Conservation (phyloP, 1,140 invertebrate genomes). For the Diorhabda sublineata region DNA sequence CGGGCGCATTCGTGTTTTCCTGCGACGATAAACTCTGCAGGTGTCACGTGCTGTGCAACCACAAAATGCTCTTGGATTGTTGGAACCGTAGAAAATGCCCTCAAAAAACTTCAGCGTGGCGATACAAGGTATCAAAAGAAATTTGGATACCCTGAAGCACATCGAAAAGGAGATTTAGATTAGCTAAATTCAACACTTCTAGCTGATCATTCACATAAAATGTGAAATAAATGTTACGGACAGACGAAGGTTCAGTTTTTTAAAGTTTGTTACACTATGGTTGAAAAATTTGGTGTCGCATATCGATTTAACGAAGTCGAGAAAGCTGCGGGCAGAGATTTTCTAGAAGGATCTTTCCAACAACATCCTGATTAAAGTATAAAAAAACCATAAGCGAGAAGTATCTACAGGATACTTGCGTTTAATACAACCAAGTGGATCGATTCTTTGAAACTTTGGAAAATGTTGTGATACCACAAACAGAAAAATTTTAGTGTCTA, state of each 20-base stretch:
- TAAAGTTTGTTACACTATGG: conserved; percentile 4
- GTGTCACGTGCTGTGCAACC: too few relatives aligned
- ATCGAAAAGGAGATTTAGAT: conserved; percentile 3
- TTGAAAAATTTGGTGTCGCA: conserved; percentile 9
- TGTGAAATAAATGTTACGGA: background rate
- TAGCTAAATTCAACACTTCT: conserved; percentile 3
- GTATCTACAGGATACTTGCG: conserved; percentile 38
- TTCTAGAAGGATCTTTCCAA: background rate
- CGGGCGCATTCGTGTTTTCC: background rate
- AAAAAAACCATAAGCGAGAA: conserved; percentile 42
- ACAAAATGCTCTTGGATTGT: background rate
- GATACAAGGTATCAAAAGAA: background rate
- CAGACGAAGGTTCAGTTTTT: background rate
- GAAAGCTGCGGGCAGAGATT: conserved; percentile 4
- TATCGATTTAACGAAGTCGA: conserved; percentile 5
- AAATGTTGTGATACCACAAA: conserved; percentile 41
- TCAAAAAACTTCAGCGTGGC: background rate
- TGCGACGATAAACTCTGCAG: too few relatives aligned
- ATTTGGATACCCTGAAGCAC: conserved; percentile 1
- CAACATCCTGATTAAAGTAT: conserved; percentile 15
- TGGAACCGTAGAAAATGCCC: background rate
- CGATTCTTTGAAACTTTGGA: conserved; percentile 43
- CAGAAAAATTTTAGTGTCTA: conserved; percentile 45
- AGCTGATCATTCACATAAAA: conserved; percentile 6
- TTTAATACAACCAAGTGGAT: conserved; percentile 42